Evolutionary conservation across 2,888 invertebrate species (phyloP).

Genomic region (Cryptocephalus moraei): DNA sequence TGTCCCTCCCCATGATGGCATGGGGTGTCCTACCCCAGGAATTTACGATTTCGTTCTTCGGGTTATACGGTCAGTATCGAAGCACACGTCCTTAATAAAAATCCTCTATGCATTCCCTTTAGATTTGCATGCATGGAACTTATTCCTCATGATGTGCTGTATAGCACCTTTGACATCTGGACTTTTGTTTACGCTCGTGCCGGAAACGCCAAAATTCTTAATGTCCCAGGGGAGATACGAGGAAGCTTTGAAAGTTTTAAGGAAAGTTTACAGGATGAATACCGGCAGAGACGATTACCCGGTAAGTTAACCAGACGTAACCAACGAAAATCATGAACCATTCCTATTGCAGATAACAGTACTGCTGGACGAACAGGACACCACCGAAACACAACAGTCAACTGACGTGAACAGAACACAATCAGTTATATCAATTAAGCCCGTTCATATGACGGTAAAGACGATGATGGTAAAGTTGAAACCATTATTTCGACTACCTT

Average conservation of each 20-base stretch:
- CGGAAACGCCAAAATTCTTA: slow-evolving; percentile 73
- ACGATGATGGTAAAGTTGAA: slow-evolving; percentile 17
- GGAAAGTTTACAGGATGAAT: slow-evolving; percentile 54
- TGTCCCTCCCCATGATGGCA: slow-evolving; percentile 34
- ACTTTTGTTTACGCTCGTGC: slow-evolving; percentile 48
- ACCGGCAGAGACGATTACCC: slow-evolving; percentile 56
- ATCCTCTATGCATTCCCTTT: neutral
- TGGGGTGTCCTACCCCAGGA: slow-evolving; percentile 57
- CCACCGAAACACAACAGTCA: slow-evolving; percentile 4
- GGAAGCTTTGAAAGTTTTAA: slow-evolving; percentile 54
- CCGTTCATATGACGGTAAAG: slow-evolving; percentile 32
- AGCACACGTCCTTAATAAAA: neutral
- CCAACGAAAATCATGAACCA: neutral
- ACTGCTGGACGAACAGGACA: slow-evolving; percentile 28
- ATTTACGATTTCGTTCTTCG: slow-evolving; percentile 4
- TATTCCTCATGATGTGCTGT: slow-evolving; percentile 49
- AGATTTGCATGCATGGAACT: slow-evolving; percentile 53
- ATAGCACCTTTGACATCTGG: slow-evolving; percentile 59
- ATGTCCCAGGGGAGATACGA: slow-evolving; percentile 57
- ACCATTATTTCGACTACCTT: slow-evolving; percentile 30
- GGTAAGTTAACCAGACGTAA: slow-evolving; percentile 36
- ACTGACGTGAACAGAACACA: slow-evolving; percentile 10
- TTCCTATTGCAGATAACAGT: slow-evolving; percentile 28
- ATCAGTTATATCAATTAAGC: slow-evolving; percentile 40
- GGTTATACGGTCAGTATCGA: slow-evolving; percentile 2